Conservation (phyloP, 1,140 invertebrate genomes). For the Cotesia chilonis region DNA sequence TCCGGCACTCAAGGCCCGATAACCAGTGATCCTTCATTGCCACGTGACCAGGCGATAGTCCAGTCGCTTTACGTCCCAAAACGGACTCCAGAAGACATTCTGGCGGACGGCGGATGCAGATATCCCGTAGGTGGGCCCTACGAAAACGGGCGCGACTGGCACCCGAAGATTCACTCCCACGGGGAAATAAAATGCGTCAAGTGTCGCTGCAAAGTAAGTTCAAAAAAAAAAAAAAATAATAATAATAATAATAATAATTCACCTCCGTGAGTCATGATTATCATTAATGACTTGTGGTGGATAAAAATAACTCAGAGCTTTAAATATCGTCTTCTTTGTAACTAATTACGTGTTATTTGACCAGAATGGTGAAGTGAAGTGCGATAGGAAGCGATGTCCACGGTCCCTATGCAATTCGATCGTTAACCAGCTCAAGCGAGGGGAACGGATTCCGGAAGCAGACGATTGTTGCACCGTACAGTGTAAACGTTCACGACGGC, state of each 20-base stretch:
- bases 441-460: slow-evolving; percentile 54
- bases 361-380: slow-evolving; percentile 82
- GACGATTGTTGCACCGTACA: slow-evolving; percentile 69
- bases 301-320: too few relatives aligned
- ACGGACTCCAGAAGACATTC: slow-evolving; percentile 71
- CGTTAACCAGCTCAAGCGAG: slow-evolving; percentile 56
- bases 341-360: slow-evolving; percentile 48
- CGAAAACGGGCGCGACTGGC: slow-evolving; percentile 85
- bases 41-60: slow-evolving; percentile 52
- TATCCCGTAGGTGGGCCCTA: slow-evolving; percentile 75
- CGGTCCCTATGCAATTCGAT: slow-evolving; percentile 72
- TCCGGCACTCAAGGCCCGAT: slow-evolving; percentile 40
- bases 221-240: neutral
- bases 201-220: slow-evolving; percentile 84
- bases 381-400: slow-evolving; percentile 80
- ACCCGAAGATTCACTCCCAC: slow-evolving; percentile 82
- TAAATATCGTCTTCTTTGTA: neutral
- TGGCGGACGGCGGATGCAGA: slow-evolving; percentile 80
- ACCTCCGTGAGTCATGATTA: neutral
- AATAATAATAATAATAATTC: neutral
- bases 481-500: slow-evolving; percentile 65
- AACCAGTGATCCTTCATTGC: slow-evolving; percentile 47
- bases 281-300: too few relatives aligned
- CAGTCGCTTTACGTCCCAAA: slow-evolving; percentile 42
- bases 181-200: slow-evolving; percentile 87